Evolutionary conservation across 2,113 vertebrate species (phyloP).

Genomic region (Istiophorus platypterus): DNA sequence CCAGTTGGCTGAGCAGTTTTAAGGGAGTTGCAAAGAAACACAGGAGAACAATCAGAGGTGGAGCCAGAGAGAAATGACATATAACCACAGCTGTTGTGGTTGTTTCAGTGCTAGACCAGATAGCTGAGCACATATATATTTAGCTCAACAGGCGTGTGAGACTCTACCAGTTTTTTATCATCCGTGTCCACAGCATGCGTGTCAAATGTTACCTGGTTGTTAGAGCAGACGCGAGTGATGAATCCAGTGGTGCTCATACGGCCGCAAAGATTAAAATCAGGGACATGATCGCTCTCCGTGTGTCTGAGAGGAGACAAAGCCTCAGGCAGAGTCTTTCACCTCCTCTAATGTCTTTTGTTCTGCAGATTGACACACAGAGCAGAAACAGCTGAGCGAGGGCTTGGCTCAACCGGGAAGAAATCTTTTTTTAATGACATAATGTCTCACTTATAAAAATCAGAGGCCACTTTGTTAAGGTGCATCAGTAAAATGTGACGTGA

Average conservation of each 20-base stretch:
- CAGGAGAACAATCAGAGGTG: slow-evolving; percentile 69
- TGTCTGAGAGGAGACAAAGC: slow-evolving; percentile 21
- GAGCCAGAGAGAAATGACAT: slow-evolving; percentile 51
- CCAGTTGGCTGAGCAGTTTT: slow-evolving; percentile 58
- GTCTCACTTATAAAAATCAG: not conserved
- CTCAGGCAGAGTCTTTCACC: slow-evolving; percentile 16
- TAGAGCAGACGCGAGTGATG: not conserved
- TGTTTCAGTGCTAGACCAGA: slow-evolving; percentile 28
- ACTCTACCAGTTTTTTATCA: not conserved
- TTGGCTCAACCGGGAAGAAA: slow-evolving; percentile 18
- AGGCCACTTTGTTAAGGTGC: not conserved
- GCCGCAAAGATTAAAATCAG: not conserved
- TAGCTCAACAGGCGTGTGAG: not conserved
- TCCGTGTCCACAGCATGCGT: not conserved
- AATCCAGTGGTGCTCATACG: not conserved
- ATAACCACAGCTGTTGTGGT: slow-evolving; percentile 54
- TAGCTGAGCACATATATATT: slow-evolving; percentile 18
- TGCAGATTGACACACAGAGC: slow-evolving; percentile 4
- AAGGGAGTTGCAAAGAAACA: slow-evolving; percentile 60
- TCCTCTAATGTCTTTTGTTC: slow-evolving; percentile 22
- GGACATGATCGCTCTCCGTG: not conserved
- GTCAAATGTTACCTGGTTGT: not conserved
- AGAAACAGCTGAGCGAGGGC: slow-evolving; percentile 7
- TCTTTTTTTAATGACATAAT: not conserved
- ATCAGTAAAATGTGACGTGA: not conserved